Percentiles rank a stretch among this genome's conserved stretches.
Conservation (phyloP, 2,113 vertebrate genomes). For the Myotis lucifugus region DNA sequence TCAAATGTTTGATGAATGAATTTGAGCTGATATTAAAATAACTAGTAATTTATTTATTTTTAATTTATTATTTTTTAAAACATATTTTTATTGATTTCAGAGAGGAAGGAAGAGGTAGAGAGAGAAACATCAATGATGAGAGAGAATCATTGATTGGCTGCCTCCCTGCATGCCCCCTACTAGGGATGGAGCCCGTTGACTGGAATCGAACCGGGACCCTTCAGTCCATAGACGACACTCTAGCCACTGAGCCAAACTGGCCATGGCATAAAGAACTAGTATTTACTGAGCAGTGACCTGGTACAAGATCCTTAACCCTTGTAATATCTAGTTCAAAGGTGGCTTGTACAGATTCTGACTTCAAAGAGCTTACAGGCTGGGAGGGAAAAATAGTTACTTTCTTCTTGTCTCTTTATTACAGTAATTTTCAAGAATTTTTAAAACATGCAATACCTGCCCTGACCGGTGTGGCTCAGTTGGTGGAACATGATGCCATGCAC, state of each 20-base stretch:
- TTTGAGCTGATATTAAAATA: background rate
- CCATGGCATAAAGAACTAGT: background rate
- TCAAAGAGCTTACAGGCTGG: background rate
- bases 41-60: background rate
- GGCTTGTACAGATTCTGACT: background rate
- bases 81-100: no score
- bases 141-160: no score
- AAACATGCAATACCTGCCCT: background rate
- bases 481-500: no score
- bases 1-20: conserved; percentile 1
- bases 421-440: background rate
- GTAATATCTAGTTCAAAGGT: conserved; percentile 12
- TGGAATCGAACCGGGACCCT: no score
- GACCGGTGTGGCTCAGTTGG: no score
- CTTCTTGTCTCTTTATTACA: background rate
- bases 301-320: background rate
- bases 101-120: no score
- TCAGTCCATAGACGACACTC: no score
- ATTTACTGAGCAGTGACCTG: background rate
- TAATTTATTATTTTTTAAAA: no score
- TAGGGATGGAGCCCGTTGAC: no score
- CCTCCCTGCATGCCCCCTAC: no score
- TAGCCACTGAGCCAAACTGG: no score
- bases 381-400: background rate
- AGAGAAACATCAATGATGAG: no score